These are phyloP conservation scores for Adelphocoris suturalis DNA, from an alignment of 2,888 invertebrate genomes.

Conservation along the genomic window DNA sequence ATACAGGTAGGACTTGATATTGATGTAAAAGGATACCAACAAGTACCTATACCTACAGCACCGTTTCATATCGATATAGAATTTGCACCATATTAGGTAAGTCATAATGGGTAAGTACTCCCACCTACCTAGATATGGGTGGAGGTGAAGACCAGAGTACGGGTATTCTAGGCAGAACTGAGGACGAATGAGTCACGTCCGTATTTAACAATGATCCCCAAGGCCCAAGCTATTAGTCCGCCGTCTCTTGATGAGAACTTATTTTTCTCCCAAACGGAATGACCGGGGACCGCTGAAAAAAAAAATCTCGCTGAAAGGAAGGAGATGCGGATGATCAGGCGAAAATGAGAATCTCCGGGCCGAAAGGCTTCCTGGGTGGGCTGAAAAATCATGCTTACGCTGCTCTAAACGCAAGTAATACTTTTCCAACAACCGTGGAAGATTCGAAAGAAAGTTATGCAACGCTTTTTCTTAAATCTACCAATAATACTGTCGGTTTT, in stretches of 20 bases:
- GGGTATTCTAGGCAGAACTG: constrained; percentile 32
- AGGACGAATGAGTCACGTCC: constrained; percentile 68
- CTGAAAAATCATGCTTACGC: not conserved
- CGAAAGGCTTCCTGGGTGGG: not conserved
- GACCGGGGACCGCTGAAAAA: not conserved
- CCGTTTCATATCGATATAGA: too few relatives aligned
- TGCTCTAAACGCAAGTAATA: not conserved
- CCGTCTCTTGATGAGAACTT: constrained; percentile 58
- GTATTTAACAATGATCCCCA: constrained; percentile 68
- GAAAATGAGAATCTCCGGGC: not conserved
- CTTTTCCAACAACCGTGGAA: too few relatives aligned
- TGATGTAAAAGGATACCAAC: too few relatives aligned
- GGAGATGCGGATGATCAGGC: constrained; percentile 8
- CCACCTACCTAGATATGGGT: not conserved
- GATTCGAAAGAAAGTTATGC: too few relatives aligned
- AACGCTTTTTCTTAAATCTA: too few relatives aligned
- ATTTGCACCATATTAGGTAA: too few relatives aligned
- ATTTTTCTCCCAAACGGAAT: constrained; percentile 54
- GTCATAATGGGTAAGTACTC: too few relatives aligned
- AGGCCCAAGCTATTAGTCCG: constrained; percentile 61
- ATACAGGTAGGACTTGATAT: too few relatives aligned
- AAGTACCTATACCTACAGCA: too few relatives aligned
- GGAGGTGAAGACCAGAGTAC: not conserved
- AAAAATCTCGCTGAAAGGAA: not conserved
- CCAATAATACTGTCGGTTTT: too few relatives aligned